These are phyloP conservation scores for Electrona antarctica DNA, from an alignment of 2,113 vertebrate species.

Conservation along the genomic window DNA sequence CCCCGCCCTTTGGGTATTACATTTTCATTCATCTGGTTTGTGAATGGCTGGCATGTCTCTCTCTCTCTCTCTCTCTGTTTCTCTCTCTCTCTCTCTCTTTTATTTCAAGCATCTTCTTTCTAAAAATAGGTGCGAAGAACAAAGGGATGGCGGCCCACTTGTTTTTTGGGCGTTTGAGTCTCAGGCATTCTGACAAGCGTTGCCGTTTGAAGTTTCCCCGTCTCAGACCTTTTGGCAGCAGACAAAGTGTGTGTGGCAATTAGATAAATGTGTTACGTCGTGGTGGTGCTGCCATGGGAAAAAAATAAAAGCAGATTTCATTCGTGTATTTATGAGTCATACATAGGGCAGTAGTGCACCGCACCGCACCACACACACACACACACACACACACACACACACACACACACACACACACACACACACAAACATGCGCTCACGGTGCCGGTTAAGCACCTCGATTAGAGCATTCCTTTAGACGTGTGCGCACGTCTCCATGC, in stretches of 20 bases:
- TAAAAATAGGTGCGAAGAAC: constrained; percentile 67
- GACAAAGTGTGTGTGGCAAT: constrained; percentile 67
- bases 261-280: constrained; percentile 68
- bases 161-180: constrained; percentile 62
- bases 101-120: constrained; percentile 54
- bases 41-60: constrained; percentile 60
- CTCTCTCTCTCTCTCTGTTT: constrained; percentile 25
- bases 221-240: constrained; percentile 59
- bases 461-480: constrained; percentile 25
- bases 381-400: constrained; percentile 21
- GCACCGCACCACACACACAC: constrained; percentile 25
- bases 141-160: constrained; percentile 65
- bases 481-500: no score
- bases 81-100: background rate
- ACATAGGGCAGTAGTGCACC: constrained; percentile 38
- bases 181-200: constrained; percentile 61
- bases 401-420: constrained; percentile 7
- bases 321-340: constrained; percentile 38
- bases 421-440: constrained; percentile 15
- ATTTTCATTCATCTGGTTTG: constrained; percentile 65
- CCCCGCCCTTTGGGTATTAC: constrained; percentile 2
- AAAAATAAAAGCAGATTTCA: constrained; percentile 24
- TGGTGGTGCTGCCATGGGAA: constrained; percentile 36
- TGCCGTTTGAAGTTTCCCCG: constrained; percentile 65
- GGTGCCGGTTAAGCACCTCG: constrained; percentile 29